Evolutionary conservation across 2,113 vertebrate species (phyloP).

Genomic region (Eonycteris spelaea): DNA sequence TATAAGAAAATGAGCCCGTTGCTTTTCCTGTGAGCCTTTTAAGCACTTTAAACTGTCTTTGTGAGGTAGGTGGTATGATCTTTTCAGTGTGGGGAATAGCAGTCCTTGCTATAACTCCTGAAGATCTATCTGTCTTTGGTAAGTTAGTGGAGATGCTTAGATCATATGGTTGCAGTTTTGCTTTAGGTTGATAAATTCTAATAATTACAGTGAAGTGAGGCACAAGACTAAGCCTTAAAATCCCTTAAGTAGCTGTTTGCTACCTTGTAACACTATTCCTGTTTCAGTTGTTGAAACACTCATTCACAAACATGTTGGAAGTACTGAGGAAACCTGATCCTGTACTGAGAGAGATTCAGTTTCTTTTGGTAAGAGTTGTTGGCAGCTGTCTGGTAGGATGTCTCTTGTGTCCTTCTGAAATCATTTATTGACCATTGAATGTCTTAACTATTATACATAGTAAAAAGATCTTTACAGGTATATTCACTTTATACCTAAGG

Average conservation of each 20-base stretch:
- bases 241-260: conserved; percentile 39
- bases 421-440: conserved; percentile 38
- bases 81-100: background rate
- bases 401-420: conserved; percentile 56
- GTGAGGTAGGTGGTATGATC: background rate
- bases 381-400: conserved; percentile 35
- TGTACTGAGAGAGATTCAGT: conserved; percentile 11
- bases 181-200: conserved; percentile 34
- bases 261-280: conserved; percentile 23
- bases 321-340: conserved; percentile 43
- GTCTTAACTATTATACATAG: background rate
- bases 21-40: background rate
- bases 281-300: conserved; percentile 43
- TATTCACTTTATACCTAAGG: conserved; percentile 18
- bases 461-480: background rate
- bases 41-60: background rate
- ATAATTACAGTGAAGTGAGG: conserved; percentile 11
- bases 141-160: conserved; percentile 11
- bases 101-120: background rate
- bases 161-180: conserved; percentile 1
- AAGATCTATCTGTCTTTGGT: background rate
- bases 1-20: background rate
- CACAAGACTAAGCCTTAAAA: conserved; percentile 32
- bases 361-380: conserved; percentile 48
- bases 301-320: conserved; percentile 43